phyloP scores from a whole-genome alignment of 2,797 vertebrate genomes.

The Lemur catta region DNA sequence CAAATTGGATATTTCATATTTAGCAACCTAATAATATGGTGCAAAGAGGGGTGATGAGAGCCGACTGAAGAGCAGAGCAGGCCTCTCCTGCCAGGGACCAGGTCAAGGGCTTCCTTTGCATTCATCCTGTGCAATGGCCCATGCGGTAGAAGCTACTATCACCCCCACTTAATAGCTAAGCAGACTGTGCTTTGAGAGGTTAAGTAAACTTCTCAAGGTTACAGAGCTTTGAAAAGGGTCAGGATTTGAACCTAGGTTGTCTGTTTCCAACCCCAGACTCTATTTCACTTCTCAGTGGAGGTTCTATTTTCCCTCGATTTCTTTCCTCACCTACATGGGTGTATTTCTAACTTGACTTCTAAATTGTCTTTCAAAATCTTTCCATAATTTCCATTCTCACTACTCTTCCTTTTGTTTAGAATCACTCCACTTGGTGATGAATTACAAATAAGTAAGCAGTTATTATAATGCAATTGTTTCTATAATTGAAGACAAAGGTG shows the following conservation, averaged over 20 bases:
- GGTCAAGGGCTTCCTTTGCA: not conserved
- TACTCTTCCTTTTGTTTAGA: not conserved
- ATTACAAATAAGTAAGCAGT: not conserved
- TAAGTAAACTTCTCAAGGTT: not conserved
- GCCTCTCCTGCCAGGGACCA: not conserved
- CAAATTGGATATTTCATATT: too few relatives aligned
- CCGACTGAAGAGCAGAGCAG: fast-evolving
- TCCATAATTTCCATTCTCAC: not conserved
- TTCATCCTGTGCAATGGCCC: not conserved
- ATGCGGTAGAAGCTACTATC: not conserved
- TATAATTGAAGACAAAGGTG: not conserved
- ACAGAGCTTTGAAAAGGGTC: not conserved
- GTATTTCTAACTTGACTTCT: not conserved
- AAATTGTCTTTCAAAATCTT: not conserved
- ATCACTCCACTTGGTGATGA: not conserved
- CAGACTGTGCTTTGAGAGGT: not conserved
- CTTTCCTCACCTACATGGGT: not conserved
- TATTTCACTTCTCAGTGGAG: not conserved
- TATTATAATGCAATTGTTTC: not conserved
- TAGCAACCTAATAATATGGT: too few relatives aligned
- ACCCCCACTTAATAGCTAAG: not conserved
- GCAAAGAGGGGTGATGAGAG: not conserved
- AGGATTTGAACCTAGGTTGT: not conserved
- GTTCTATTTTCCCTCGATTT: not conserved
- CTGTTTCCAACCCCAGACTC: not conserved